Evolutionary conservation across 2,113 vertebrate species (phyloP).

Genomic region (Australoheros scitulus): DNA sequence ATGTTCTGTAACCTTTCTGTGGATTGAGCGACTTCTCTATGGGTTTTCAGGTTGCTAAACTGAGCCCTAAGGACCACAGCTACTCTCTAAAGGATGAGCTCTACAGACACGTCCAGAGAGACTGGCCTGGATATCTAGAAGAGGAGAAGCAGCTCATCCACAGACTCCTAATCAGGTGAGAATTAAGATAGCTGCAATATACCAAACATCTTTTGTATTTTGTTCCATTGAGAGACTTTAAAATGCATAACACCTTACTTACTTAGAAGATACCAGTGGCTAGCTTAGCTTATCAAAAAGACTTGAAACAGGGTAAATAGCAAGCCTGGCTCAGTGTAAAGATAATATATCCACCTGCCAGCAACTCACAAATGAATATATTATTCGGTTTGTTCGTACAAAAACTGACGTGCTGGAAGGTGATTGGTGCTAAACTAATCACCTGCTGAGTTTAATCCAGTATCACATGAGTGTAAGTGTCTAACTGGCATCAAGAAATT

Average conservation of each 20-base stretch:
- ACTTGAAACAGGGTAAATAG: not conserved
- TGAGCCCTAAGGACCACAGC: slow-evolving; percentile 80
- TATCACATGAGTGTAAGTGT: not conserved
- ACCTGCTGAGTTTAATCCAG: not conserved
- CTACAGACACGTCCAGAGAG: slow-evolving; percentile 70
- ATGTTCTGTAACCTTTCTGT: not conserved
- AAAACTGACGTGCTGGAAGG: not conserved
- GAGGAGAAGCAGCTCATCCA: slow-evolving; percentile 82
- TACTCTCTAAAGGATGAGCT: slow-evolving; percentile 79
- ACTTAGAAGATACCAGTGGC: not conserved
- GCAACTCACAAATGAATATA: not conserved
- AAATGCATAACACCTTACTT: not conserved
- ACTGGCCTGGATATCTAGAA: slow-evolving; percentile 79
- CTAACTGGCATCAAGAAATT: not conserved
- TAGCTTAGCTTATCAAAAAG: not conserved
- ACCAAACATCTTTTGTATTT: not conserved
- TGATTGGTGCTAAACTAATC: not conserved
- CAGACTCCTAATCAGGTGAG: slow-evolving; percentile 78
- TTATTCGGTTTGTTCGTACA: not conserved
- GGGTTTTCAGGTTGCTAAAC: slow-evolving; percentile 79
- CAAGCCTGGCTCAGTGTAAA: not conserved
- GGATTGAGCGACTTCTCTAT: slow-evolving; percentile 9
- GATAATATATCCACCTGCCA: not conserved
- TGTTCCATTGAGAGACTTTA: not conserved
- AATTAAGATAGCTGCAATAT: not conserved